Conservation (phyloP, 2,888 invertebrate species). For the Invenusta paracnida region DNA sequence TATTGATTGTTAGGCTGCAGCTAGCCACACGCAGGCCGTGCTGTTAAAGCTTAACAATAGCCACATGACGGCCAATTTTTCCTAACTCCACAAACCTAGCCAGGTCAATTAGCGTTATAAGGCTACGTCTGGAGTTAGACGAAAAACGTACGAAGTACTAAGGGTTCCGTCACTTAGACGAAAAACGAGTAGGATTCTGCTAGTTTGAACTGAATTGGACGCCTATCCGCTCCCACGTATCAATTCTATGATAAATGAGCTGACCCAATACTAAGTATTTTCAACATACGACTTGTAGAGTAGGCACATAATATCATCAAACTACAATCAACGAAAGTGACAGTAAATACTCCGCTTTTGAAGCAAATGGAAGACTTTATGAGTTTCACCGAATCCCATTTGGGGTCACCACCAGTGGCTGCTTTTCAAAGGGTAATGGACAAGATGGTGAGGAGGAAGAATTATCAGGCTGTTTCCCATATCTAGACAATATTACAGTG, state of each 20-base stretch:
- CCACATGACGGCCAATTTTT: no score
- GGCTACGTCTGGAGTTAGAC: no score
- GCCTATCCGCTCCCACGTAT: constrained; percentile 34
- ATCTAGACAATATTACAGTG: constrained; percentile 18
- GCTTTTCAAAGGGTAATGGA: constrained; percentile 5
- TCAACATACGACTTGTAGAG: constrained; percentile 13
- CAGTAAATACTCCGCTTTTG: neutral
- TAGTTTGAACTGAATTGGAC: neutral
- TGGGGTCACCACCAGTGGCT: constrained; percentile 27
- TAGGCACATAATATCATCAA: neutral
- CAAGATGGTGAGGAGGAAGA: neutral
- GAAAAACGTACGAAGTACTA: no score
- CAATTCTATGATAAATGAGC: neutral
- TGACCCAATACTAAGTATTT: constrained; percentile 18
- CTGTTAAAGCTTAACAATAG: no score
- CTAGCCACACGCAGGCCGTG: no score
- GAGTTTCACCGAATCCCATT: constrained; percentile 5
- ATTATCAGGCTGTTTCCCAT: neutral
- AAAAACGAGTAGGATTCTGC: no score
- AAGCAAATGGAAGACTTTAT: constrained; percentile 27
- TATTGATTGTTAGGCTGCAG: no score
- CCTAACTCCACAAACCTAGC: no score
- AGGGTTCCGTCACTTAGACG: no score
- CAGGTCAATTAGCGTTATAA: no score
- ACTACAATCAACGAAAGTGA: neutral